phyloP scores from a whole-genome alignment of 2,888 invertebrate genomes.

The Hirtodrosophila alboralis region DNA sequence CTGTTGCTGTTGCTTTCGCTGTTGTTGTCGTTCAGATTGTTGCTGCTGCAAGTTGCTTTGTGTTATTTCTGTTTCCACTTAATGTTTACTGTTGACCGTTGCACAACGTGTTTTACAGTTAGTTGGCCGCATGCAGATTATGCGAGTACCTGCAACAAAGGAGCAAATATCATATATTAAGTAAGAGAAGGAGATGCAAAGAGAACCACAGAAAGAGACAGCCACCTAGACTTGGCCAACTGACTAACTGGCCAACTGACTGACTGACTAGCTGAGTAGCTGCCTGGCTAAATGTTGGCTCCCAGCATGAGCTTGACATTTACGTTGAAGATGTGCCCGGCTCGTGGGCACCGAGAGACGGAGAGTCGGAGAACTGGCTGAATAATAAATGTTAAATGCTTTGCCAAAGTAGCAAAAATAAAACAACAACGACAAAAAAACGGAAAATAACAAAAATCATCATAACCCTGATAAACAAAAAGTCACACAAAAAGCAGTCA shows the following conservation, averaged over 20 bases:
- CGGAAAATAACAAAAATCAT: conserved; percentile 50
- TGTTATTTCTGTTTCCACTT: conserved; percentile 41
- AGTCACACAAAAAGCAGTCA: conserved; percentile 49
- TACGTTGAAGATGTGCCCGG: conserved; percentile 56
- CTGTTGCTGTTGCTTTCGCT: conserved; percentile 35
- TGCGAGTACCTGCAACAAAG: conserved; percentile 47
- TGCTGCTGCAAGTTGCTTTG: conserved; percentile 15
- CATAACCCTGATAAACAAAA: conserved; percentile 57
- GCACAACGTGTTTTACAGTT: conserved; percentile 62
- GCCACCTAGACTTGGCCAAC: conserved; percentile 27
- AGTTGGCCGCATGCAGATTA: conserved; percentile 64
- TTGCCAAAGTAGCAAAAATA: conserved; percentile 19
- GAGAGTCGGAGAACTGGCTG: conserved; percentile 3
- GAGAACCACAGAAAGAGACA: not conserved
- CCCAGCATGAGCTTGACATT: conserved; percentile 70
- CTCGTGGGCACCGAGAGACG: not conserved
- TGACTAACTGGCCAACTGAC: conserved; percentile 19
- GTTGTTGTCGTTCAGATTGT: conserved; percentile 34
- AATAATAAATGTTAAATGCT: conserved; percentile 64
- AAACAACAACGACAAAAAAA: conserved; percentile 8
- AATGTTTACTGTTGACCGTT: conserved; percentile 57
- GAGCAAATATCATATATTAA: conserved; percentile 21
- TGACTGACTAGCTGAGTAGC: not conserved
- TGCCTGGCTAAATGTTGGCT: conserved; percentile 27
- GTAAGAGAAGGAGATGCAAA: not conserved